These are phyloP conservation scores for Timandra comae DNA, from an alignment of 2,888 invertebrate species.

Conservation along the genomic window DNA sequence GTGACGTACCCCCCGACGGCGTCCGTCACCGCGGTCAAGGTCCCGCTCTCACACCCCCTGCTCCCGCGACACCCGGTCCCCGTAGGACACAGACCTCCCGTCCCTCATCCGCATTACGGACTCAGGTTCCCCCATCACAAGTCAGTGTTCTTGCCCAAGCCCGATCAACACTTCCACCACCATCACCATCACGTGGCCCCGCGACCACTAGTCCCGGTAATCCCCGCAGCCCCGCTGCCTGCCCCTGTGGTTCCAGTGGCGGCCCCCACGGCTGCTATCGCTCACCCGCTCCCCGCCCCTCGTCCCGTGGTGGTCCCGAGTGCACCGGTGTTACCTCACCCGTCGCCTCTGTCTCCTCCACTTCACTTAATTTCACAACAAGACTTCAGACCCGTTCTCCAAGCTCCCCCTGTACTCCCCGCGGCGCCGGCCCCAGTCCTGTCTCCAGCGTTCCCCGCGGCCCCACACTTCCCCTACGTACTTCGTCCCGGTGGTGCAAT, in stretches of 20 bases:
- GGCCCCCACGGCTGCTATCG: slow-evolving; percentile 38
- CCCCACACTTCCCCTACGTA: slow-evolving; percentile 50
- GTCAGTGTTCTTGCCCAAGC: slow-evolving; percentile 38
- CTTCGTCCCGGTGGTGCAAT: slow-evolving; percentile 64
- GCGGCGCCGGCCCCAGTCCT: slow-evolving; percentile 31
- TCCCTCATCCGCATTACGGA: slow-evolving; percentile 56
- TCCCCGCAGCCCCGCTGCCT: slow-evolving; percentile 31
- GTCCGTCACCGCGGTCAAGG: slow-evolving; percentile 61
- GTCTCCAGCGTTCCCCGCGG: slow-evolving; percentile 32
- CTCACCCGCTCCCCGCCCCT: slow-evolving; percentile 44
- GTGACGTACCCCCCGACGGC: slow-evolving; percentile 68
- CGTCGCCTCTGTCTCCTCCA: slow-evolving; percentile 37
- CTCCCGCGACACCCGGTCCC: slow-evolving; percentile 46
- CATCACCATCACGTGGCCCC: slow-evolving; percentile 63
- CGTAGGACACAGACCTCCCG: slow-evolving; percentile 52
- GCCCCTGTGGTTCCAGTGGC: slow-evolving; percentile 40
- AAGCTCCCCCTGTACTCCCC: slow-evolving; percentile 35
- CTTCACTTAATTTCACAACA: slow-evolving; percentile 35
- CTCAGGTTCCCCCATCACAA: slow-evolving; percentile 54
- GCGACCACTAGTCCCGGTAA: slow-evolving; percentile 47
- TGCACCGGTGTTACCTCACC: slow-evolving; percentile 30
- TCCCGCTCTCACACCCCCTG: slow-evolving; percentile 52
- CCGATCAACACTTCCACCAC: slow-evolving; percentile 61
- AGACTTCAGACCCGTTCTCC: slow-evolving; percentile 39
- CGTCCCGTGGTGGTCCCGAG: slow-evolving; percentile 37